These are phyloP conservation scores for Cyanoderma ruficeps DNA, from an alignment of 2,113 vertebrate species.

Conservation along the genomic window DNA sequence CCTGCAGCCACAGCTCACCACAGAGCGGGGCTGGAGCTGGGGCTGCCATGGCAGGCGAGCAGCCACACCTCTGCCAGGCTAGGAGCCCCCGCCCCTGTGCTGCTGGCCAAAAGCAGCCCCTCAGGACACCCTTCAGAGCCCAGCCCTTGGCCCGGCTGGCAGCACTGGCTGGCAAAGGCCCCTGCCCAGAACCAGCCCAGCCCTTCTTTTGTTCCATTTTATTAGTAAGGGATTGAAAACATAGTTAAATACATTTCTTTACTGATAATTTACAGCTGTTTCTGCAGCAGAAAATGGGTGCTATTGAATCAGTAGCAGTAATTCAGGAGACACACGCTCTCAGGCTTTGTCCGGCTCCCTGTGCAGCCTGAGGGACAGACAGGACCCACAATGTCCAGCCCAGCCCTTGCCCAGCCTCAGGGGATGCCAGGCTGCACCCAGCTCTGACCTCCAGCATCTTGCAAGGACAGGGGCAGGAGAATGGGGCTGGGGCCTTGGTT, in stretches of 20 bases:
- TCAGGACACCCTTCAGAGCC: not conserved
- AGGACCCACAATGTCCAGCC: fast-evolving
- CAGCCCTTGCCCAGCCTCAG: fast-evolving
- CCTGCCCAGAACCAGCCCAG: not conserved
- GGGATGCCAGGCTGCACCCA: not conserved
- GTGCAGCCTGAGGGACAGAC: not conserved
- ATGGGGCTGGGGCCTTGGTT: no score
- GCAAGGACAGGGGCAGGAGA: not conserved
- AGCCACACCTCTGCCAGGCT: not conserved
- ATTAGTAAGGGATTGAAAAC: constrained; percentile 20
- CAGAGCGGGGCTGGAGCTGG: not conserved
- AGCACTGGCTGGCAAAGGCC: not conserved
- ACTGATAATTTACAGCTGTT: constrained; percentile 17
- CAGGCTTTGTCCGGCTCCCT: not conserved
- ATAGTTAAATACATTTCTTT: constrained; percentile 36
- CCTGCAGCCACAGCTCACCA: not conserved
- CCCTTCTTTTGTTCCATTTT: not conserved
- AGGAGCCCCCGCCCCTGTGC: not conserved
- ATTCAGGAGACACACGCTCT: not conserved
- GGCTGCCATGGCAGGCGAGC: not conserved
- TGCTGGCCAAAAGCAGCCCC: not conserved
- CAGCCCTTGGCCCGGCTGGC: not conserved
- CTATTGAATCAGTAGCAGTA: not conserved
- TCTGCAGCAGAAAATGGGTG: not conserved
- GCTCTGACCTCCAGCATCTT: not conserved